Evolutionary conservation across 30 jellyfish, hydroid and myxozoan genomes (phyloP).

Genomic region (Aurelia sp.): DNA sequence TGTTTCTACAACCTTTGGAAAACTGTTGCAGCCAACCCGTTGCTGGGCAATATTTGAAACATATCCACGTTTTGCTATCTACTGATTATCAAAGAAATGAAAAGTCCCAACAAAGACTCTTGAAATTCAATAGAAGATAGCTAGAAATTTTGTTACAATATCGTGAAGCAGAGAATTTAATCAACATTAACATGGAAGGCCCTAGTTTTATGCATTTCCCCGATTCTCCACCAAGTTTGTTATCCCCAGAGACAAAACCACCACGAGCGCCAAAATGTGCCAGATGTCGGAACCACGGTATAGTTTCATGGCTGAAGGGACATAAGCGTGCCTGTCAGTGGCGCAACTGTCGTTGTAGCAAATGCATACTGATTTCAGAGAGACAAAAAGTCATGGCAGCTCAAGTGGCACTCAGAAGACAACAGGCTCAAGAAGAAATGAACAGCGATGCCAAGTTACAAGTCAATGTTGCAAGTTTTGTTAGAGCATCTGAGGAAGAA

Average conservation of each 20-base stretch:
- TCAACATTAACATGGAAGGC: slow-evolving; percentile 54
- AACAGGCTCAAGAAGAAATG: slow-evolving; percentile 91
- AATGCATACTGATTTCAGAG: slow-evolving; percentile 82
- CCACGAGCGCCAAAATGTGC: slow-evolving; percentile 96
- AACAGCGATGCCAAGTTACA: slow-evolving; percentile 73
- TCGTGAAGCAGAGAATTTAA: neutral
- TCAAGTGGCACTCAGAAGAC: slow-evolving; percentile 88
- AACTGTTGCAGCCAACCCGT: too few species aligned
- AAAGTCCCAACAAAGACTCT: too few species aligned
- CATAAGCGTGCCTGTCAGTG: slow-evolving; percentile 87
- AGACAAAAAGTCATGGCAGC: slow-evolving; percentile 93
- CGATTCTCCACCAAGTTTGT: slow-evolving; percentile 77
- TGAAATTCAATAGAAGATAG: neutral
- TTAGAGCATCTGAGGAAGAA: slow-evolving; percentile 85
- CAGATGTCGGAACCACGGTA: slow-evolving; percentile 86
- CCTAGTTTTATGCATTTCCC: slow-evolving; percentile 73
- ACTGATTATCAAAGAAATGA: too few species aligned
- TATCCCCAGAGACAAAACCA: slow-evolving; percentile 94
- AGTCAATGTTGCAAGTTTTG: slow-evolving; percentile 82
- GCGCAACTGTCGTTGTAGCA: slow-evolving; percentile 84
- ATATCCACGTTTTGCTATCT: too few species aligned
- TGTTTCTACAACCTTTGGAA: too few species aligned
- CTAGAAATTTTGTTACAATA: neutral
- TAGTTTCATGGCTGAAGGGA: slow-evolving; percentile 89
- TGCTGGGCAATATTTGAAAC: too few species aligned